phyloP scores from a whole-genome alignment of 2,113 vertebrate genomes.

The Meles meles region DNA sequence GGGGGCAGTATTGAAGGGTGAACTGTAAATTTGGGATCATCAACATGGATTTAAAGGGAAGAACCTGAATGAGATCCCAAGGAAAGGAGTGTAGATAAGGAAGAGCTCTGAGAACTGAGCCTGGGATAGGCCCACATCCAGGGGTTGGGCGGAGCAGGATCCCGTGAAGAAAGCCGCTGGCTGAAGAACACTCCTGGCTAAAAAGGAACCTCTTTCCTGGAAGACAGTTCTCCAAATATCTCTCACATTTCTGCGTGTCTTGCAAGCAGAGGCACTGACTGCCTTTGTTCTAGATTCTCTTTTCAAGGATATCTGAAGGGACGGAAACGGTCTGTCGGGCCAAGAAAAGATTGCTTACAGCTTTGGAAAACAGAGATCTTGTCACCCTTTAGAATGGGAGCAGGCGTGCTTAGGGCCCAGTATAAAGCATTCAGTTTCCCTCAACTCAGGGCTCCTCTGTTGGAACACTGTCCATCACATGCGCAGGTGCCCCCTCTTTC shows the following conservation, averaged over 20 bases:
- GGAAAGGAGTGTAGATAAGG: not conserved
- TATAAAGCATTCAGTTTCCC: not conserved
- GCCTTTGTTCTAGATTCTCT: not conserved
- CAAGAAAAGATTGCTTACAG: not conserved
- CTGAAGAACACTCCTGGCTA: not conserved
- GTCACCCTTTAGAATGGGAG: not conserved
- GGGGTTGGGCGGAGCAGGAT: too few species aligned
- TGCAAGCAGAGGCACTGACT: not conserved
- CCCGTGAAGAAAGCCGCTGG: not conserved
- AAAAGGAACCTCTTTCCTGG: not conserved
- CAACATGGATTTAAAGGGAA: not conserved
- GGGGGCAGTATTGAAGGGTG: not conserved
- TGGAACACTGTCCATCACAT: not conserved
- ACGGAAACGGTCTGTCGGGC: not conserved
- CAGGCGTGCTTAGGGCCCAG: not conserved
- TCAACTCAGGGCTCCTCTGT: not conserved
- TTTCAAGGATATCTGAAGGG: not conserved
- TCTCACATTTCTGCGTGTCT: not conserved
- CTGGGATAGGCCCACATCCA: not conserved
- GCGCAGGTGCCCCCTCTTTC: not conserved
- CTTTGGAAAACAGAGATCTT: not conserved
- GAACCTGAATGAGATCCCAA: not conserved
- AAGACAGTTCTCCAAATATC: not conserved
- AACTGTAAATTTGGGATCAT: not conserved
- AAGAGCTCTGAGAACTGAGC: not conserved